phyloP scores from a whole-genome alignment of 2,113 vertebrate genomes.

The Amphilophus citrinellus region DNA sequence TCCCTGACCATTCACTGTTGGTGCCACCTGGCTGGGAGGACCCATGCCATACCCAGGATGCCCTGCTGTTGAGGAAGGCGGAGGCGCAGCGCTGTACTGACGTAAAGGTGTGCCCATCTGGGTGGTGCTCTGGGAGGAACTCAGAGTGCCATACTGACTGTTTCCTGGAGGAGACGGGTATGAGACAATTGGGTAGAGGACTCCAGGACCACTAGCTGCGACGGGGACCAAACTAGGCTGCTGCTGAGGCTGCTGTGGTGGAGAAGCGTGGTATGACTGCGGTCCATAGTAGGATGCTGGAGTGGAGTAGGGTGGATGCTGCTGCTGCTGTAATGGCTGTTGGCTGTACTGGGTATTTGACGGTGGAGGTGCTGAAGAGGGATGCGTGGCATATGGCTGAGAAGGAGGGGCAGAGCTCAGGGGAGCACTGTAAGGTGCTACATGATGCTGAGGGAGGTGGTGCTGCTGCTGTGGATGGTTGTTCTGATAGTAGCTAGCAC shows the following conservation, averaged over 20 bases:
- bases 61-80: conserved; percentile 69
- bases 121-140: conserved; percentile 83
- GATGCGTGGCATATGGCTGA: conserved; percentile 76
- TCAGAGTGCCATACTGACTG: conserved; percentile 84
- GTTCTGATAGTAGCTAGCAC: conserved; percentile 84
- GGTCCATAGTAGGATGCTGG: conserved; percentile 85
- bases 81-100: conserved; percentile 61
- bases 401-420: conserved; percentile 75
- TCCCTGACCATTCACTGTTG: conserved; percentile 77
- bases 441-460: conserved; percentile 75
- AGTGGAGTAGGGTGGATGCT: conserved; percentile 69
- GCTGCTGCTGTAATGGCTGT: conserved; percentile 82
- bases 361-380: conserved; percentile 64
- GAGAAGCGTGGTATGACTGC: conserved; percentile 76
- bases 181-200: conserved; percentile 83
- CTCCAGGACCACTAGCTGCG: conserved; percentile 68
- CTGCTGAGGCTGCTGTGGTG: conserved; percentile 63
- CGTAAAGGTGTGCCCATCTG: conserved; percentile 80
- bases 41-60: conserved; percentile 66
- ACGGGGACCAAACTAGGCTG: conserved; percentile 78
- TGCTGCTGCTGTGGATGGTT: conserved; percentile 81
- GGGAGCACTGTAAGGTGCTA: conserved; percentile 75
- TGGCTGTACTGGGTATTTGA: conserved; percentile 79
- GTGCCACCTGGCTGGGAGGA: conserved; percentile 40
- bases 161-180: conserved; percentile 83